Conservation (phyloP, 2,797 vertebrate species). For the Etheostoma nigrum region DNA sequence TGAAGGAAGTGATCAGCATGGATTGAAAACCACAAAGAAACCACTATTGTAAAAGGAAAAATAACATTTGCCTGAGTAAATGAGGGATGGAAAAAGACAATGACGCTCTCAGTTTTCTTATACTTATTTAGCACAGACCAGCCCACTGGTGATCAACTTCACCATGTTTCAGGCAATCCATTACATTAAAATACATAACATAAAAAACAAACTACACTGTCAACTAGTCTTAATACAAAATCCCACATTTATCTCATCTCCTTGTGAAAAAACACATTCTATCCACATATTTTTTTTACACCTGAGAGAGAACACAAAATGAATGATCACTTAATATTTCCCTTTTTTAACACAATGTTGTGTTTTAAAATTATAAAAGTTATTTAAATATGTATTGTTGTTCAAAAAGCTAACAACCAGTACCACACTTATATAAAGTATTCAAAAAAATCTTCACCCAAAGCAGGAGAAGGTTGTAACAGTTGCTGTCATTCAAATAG, state of each 20-base stretch:
- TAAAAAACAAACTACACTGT: slow-evolving; percentile 11
- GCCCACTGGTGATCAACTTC: neutral
- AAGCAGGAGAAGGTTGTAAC: slow-evolving; percentile 4
- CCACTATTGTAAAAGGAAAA: slow-evolving; percentile 17
- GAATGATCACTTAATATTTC: slow-evolving; percentile 46
- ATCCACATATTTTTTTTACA: slow-evolving; percentile 32
- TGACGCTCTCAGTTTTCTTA: neutral
- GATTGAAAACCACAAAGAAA: slow-evolving; percentile 32
- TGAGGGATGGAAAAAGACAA: slow-evolving; percentile 14
- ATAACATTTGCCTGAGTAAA: slow-evolving; percentile 59
- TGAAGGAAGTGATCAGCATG: slow-evolving; percentile 36
- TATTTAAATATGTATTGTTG: slow-evolving; percentile 28
- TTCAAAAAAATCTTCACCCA: slow-evolving; percentile 26
- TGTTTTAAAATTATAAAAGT: slow-evolving; percentile 35
- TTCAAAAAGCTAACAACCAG: slow-evolving; percentile 42
- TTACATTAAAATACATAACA: slow-evolving; percentile 17
- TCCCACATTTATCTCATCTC: slow-evolving; percentile 24
- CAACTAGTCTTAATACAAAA: slow-evolving; percentile 21
- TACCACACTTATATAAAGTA: slow-evolving; percentile 32
- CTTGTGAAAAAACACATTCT: slow-evolving; percentile 29
- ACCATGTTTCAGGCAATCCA: neutral
- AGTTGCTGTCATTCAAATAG: slow-evolving; percentile 16
- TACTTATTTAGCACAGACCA: neutral
- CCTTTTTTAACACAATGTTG: slow-evolving; percentile 58
- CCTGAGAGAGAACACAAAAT: slow-evolving; percentile 25